phyloP scores from a whole-genome alignment of 2,797 vertebrate species.

The Anomalospiza imberbis region DNA sequence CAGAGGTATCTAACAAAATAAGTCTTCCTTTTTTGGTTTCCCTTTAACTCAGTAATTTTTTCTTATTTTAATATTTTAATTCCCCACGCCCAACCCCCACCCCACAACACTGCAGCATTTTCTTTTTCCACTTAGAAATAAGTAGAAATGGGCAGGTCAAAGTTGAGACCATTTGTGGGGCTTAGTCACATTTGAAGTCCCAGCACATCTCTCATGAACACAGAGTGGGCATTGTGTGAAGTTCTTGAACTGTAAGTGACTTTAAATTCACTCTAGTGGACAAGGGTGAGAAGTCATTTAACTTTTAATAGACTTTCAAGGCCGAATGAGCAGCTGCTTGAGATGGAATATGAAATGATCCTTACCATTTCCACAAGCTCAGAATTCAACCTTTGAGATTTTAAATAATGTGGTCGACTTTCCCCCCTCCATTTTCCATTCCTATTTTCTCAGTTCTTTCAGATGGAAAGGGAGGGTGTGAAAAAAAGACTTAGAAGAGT shows the following conservation, averaged over 20 bases:
- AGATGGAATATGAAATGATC: conserved; percentile 37
- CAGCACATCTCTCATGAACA: conserved; percentile 32
- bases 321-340: conserved; percentile 30
- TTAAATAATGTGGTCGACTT: not conserved
- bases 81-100: not conserved
- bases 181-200: conserved; percentile 41
- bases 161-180: conserved; percentile 48
- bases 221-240: conserved; percentile 49
- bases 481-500: not conserved
- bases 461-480: not conserved
- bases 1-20: not conserved
- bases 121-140: conserved; percentile 40
- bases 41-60: conserved; percentile 15
- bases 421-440: not conserved
- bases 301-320: conserved; percentile 58
- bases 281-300: conserved; percentile 54
- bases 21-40: not conserved
- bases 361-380: conserved; percentile 17
- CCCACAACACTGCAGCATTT: not conserved
- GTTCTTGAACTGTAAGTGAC: conserved; percentile 64
- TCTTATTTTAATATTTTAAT: conserved; percentile 28
- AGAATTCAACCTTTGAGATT: conserved; percentile 31
- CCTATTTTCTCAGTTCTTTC: not conserved
- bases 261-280: conserved; percentile 56
- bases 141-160: conserved; percentile 59